phyloP scores from a whole-genome alignment of 1,140 invertebrate genomes.

The Procambarus clarkii region DNA sequence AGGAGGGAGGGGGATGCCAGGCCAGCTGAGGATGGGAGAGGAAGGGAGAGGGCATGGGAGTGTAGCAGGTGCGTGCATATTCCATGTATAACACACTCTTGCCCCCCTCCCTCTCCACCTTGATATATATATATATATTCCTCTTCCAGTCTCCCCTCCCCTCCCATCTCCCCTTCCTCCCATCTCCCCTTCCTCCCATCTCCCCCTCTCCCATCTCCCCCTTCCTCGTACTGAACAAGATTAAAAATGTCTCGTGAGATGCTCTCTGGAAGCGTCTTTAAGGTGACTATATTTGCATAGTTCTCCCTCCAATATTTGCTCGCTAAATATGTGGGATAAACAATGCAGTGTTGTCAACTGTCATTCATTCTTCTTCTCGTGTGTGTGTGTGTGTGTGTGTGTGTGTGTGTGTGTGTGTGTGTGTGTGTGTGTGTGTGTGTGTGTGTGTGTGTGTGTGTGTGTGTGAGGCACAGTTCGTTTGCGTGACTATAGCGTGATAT shows the following conservation, averaged over 20 bases:
- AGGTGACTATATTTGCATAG: background rate
- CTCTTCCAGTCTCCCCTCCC: background rate
- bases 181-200: too few species aligned
- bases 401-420: too few species aligned
- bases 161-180: background rate
- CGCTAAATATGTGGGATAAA: constrained; percentile 2
- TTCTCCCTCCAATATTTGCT: constrained; percentile 3
- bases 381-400: too few species aligned
- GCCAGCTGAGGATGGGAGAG: background rate
- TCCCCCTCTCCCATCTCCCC: background rate
- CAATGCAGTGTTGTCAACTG: background rate
- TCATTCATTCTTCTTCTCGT: background rate
- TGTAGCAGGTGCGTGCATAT: background rate
- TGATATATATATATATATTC: background rate
- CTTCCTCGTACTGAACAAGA: background rate
- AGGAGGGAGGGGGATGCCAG: too few species aligned
- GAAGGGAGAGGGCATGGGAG: background rate
- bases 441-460: background rate
- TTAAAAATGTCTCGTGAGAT: background rate
- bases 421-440: background rate
- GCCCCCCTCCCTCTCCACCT: background rate
- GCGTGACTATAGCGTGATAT: too few species aligned
- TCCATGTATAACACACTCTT: background rate
- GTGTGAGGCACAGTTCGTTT: too few species aligned
- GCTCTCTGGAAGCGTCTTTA: background rate